These are phyloP conservation scores for Campoplex nolae DNA, from an alignment of 2,888 invertebrate genomes.

Conservation along the genomic window DNA sequence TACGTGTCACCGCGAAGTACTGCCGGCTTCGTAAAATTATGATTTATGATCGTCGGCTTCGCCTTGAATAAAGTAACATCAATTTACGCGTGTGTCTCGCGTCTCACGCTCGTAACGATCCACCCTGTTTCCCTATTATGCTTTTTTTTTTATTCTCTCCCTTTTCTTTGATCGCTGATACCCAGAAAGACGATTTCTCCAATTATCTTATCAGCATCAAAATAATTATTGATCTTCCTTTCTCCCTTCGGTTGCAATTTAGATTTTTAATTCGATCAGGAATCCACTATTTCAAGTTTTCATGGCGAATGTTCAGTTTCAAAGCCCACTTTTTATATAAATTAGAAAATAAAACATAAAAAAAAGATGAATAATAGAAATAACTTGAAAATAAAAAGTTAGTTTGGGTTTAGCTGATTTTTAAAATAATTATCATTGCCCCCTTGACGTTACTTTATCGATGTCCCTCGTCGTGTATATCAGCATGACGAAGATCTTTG, in stretches of 20 bases:
- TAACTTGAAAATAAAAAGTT: neutral
- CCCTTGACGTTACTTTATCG: no score
- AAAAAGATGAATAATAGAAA: neutral
- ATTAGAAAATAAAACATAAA: neutral
- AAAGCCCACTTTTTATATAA: neutral
- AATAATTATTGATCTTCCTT: neutral
- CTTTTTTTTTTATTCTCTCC: neutral
- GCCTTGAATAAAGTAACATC: conserved; percentile 68
- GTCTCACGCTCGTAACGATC: conserved; percentile 51
- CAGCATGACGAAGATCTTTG: conserved; percentile 1
- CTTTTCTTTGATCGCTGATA: neutral
- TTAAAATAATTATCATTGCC: neutral
- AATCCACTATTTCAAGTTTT: no score
- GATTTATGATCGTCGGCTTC: conserved; percentile 67
- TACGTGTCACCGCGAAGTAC: conserved; percentile 37
- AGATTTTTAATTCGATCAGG: neutral
- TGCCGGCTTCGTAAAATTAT: conserved; percentile 61
- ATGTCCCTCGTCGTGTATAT: neutral
- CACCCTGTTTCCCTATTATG: neutral
- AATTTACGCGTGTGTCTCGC: conserved; percentile 66
- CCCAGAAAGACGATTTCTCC: neutral
- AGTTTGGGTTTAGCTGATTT: neutral
- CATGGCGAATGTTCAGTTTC: no score
- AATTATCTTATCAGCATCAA: neutral
- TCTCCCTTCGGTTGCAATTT: neutral